These are phyloP conservation scores for Mormyrops attenuatus DNA, from an alignment of 2,797 vertebrate genomes.

Conservation along the genomic window DNA sequence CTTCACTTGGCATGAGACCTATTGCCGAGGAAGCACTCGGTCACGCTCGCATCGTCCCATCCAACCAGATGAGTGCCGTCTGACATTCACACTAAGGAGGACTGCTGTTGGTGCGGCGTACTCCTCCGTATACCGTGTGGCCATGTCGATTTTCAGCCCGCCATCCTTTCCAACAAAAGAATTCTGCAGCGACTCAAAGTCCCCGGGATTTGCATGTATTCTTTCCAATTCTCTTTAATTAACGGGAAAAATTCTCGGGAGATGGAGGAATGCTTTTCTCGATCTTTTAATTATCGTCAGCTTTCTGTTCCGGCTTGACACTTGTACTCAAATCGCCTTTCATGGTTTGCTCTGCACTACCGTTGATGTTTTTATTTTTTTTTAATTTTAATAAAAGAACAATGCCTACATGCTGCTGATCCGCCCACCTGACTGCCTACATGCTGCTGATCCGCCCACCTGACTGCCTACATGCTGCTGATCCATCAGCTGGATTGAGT, in stretches of 20 bases:
- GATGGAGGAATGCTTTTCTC: not conserved
- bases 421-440: too few relatives aligned
- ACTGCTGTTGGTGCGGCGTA: too few relatives aligned
- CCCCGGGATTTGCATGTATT: not conserved
- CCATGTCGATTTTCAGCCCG: not conserved
- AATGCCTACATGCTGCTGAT: too few relatives aligned
- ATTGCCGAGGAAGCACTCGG: not conserved
- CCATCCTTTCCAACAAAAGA: not conserved
- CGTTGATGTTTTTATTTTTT: not conserved
- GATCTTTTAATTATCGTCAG: not conserved
- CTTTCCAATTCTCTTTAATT: conserved; percentile 10
- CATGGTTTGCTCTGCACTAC: not conserved
- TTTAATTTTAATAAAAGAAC: not conserved
- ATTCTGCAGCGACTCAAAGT: not conserved
- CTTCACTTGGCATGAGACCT: not conserved
- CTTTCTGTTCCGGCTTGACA: not conserved
- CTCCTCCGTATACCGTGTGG: not conserved
- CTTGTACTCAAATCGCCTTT: not conserved
- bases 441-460: too few relatives aligned
- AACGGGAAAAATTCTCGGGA: not conserved
- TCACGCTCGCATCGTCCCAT: not conserved
- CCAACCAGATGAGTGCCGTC: not conserved
- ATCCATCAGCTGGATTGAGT: not conserved
- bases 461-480: not conserved
- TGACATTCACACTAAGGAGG: not conserved